Evolutionary conservation across 2,888 invertebrate species (phyloP).

Genomic region (Piscicola geometra): DNA sequence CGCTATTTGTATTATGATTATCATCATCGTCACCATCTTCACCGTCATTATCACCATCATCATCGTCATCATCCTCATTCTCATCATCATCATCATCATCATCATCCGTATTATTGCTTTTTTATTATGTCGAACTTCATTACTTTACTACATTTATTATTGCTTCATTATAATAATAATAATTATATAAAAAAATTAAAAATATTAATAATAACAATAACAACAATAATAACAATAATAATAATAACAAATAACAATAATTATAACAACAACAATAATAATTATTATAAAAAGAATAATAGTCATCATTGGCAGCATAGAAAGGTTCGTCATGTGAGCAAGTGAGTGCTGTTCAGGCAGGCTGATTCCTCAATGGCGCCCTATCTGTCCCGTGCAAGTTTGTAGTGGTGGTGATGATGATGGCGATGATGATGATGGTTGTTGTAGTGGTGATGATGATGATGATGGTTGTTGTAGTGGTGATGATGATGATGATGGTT

Average conservation of each 20-base stretch:
- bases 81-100: constrained; percentile 32
- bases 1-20: constrained; percentile 25
- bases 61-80: constrained; percentile 35
- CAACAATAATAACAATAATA: no score
- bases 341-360: no score
- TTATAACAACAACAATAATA: no score
- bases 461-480: background rate
- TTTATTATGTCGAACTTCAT: background rate
- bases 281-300: no score
- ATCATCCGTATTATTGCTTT: constrained; percentile 26
- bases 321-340: no score
- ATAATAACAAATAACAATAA: no score
- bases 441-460: constrained; percentile 20
- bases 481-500: background rate
- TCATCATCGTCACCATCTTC: constrained; percentile 35
- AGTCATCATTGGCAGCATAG: no score
- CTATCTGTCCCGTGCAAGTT: no score
- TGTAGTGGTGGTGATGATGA: no score
- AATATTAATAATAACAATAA: no score
- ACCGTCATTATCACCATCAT: constrained; percentile 31
- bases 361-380: no score
- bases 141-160: background rate
- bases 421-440: constrained; percentile 33
- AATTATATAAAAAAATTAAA: no score
- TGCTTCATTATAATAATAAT: constrained; percentile 3